Base-by-base conservation (phyloP, 2,888 invertebrate species). In the Drosophila rubida region DNA sequence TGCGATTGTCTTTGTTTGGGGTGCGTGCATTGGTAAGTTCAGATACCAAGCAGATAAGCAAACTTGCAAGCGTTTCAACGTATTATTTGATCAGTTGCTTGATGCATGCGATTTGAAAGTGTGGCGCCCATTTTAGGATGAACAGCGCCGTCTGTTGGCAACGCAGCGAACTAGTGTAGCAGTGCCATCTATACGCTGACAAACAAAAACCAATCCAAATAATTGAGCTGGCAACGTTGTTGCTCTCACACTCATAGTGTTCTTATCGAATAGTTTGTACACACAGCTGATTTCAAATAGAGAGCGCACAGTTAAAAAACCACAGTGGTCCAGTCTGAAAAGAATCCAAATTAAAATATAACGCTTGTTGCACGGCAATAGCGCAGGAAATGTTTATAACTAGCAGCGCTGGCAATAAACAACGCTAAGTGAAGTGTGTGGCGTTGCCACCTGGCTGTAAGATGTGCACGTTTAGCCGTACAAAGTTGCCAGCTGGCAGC, bases 401-500 rank as follows among this genome's bases (percentile, higher is more conserved):
- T 9, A 2, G 8, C 9, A 23, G 1, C n/a, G 0, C 0, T 1
- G 9, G 2, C 6, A 4, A 1, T 1, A 9, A 22, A 39, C 7
- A 6, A 2, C 5, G 13, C 2, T 1, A 14, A n/a, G 30, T 6
- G 0, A 30, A n/a, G 0, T 6, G 19, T 4, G 4, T 8, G 9
- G 9, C 4, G 50, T 14, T 53, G 53, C 53, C 53, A 53, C 30
- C 30, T 42, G 13, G 1, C 32, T 2, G 6, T 8, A 9, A 19
- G 19, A 1, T 13, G 11, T 39, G 8, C 11, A 2, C 5, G 11
- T 4, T n/a, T 1, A 37, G 4, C 22, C 4, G 39, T 13, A 13
- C 3, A n/a, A 16, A 4, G 61, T 22, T 74, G 72, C 74, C 77
- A 74, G 61, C 45, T 39, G n/a, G 1, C 22, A n/a, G 25, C 30